Evolutionary conservation across 2,797 vertebrate genomes (phyloP), one percentile per base, ranked within the genome.

Genomic region (Lepus oiostolus): DNA sequence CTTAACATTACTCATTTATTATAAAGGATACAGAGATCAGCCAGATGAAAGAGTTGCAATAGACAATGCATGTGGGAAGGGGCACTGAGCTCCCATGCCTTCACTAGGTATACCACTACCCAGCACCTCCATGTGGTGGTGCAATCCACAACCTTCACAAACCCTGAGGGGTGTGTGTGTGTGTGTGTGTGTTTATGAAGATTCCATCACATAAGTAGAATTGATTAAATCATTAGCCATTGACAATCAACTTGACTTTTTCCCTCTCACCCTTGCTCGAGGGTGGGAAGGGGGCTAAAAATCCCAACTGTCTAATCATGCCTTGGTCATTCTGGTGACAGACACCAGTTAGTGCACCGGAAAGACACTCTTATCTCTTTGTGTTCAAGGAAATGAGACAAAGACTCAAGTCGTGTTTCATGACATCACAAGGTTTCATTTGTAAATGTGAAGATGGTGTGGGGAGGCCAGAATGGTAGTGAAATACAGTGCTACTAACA

Each of bases 31-130:
- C n/a, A 14, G 60, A 42, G 4, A 52, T 7, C 6, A 38, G 3
- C 24, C 26, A 26, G 67, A 22, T 17, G 35, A 30, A 60, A 89
- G 54, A 22, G 10, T 16, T 38, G 21, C 24, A 13, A 0, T 8
- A 5, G 7, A 2, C 1, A n/a, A 38, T 26, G n/a, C 17, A 10
- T 21, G 14, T 19, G 2, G 7, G 7, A 52, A 17, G 21, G 7
- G 16, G 2, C 10, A 0, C 1, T 26, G 67, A 38, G 5, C 21
- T 32, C 14, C 28, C 7, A 9, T 9, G 6, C 11, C 3, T 1
- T 50, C 1, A 24, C 24, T 10, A 13, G 7, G 3, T 3, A 10
- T 50, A 14, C 4, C 54, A 22, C 7, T 1, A 4, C 38, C 42
- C 42, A 21, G 17, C 4, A 21, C 9, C 8, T 63, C 17, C 4